A percentile compares a stretch with the other conserved stretches of the same genome.
Conservation (phyloP, 1,140 invertebrate species). For the Zaprionus nigranus region DNA sequence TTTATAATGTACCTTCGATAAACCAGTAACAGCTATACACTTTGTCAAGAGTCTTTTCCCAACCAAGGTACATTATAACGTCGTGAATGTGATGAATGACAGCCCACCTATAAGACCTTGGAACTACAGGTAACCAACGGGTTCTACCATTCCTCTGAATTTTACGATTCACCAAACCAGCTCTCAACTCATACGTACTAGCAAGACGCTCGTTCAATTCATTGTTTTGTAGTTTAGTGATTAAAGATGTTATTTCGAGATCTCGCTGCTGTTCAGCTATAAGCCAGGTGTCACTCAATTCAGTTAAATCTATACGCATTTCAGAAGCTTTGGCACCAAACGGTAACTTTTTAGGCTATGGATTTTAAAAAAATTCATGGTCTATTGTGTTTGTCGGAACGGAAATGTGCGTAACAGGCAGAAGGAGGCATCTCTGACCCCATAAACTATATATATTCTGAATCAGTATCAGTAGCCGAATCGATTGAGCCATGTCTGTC, state of each 20-base stretch:
- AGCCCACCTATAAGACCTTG: not conserved
- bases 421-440: too few relatives aligned
- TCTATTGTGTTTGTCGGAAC: too few relatives aligned
- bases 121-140: not conserved
- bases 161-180: not conserved
- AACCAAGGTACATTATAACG: not conserved
- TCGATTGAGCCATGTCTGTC: too few relatives aligned
- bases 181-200: not conserved
- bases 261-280: constrained; percentile 2
- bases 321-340: not conserved
- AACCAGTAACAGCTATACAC: not conserved
- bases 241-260: not conserved
- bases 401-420: too few relatives aligned
- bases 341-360: constrained; percentile 9
- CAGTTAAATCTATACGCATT: too few relatives aligned
- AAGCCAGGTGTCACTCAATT: not conserved
- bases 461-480: too few relatives aligned
- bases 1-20: too few relatives aligned
- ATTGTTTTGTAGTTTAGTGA: constrained; percentile 1
- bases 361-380: too few relatives aligned
- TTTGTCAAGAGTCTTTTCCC: not conserved
- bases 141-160: not conserved
- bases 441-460: too few relatives aligned
- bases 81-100: not conserved
- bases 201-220: not conserved